Conservation (phyloP, 2,113 vertebrate genomes). For the human (Homo sapiens) region GRCh38 chr2:223806001-223806500, state of each 20-base stretch:
- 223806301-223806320: no score
- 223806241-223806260: not conserved
- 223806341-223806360: no score
- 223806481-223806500: no score
- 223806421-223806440: no score
- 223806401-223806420: no score
- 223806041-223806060: constrained; percentile 36
- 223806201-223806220: not conserved
- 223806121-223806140: constrained; percentile 39
- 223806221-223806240: not conserved
- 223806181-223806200: not conserved
- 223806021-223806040: not conserved
- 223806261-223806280: not conserved
- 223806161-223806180: not conserved
- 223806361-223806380: no score
- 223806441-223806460: no score
- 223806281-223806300: not conserved
- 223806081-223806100: not conserved
- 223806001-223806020: not conserved
- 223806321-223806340: no score
- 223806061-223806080: not conserved
- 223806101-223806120: constrained; percentile 8
- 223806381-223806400: no score
- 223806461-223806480: no score
- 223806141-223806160: not conserved